Evolutionary conservation across 2,888 invertebrate species (phyloP).

Genomic region (Leucophora obtusa): DNA sequence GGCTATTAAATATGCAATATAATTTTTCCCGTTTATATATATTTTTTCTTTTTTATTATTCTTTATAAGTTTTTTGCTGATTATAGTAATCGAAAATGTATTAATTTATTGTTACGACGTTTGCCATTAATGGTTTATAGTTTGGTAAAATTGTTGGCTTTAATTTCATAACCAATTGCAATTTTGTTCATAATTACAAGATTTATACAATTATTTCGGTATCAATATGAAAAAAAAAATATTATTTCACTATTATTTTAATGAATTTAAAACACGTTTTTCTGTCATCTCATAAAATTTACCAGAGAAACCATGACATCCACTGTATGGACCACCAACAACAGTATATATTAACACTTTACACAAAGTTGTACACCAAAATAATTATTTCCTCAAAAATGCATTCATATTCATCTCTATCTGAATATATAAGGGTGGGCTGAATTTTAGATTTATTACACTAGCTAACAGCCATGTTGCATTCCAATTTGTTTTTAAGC

Average conservation of each 20-base stretch:
- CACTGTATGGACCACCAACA: constrained; percentile 9
- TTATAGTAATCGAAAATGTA: not conserved
- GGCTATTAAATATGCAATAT: no score
- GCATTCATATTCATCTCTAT: not conserved
- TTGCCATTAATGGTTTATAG: not conserved
- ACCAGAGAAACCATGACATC: not conserved
- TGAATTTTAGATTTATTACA: no score
- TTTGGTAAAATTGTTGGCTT: not conserved
- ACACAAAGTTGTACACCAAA: constrained; percentile 29
- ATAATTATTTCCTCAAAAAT: not conserved
- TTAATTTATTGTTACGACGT: not conserved
- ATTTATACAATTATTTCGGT: not conserved
- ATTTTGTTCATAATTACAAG: constrained; percentile 3
- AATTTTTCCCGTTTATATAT: no score
- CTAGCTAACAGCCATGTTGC: no score
- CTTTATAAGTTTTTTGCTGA: not conserved
- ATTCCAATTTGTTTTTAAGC: no score
- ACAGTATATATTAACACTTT: constrained; percentile 46
- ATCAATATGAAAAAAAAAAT: not conserved
- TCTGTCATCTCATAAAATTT: constrained; percentile 25
- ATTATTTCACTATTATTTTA: not conserved
- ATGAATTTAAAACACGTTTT: constrained; percentile 11
- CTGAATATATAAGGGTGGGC: no score
- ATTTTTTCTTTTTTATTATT: no score
- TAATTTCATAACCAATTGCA: not conserved